phyloP scores from a whole-genome alignment of 2,888 invertebrate genomes.

The Netelia inedita region DNA sequence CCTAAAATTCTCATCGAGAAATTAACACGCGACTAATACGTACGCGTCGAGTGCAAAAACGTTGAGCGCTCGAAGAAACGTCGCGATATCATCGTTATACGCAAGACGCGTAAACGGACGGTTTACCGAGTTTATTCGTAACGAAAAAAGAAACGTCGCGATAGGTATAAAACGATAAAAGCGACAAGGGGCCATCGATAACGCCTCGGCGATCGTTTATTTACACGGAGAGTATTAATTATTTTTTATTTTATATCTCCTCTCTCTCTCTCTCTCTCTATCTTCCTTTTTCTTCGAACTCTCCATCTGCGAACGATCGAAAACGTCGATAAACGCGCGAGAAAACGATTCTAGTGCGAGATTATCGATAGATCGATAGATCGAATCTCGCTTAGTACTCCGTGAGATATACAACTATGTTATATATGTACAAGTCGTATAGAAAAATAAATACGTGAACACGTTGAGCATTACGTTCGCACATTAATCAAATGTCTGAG shows the following conservation, averaged over 20 bases:
- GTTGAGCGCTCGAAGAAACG: no score
- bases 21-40: no score
- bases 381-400: slow-evolving; percentile 2
- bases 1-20: no score
- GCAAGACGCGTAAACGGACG: no score
- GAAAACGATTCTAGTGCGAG: not conserved
- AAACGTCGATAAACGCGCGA: not conserved
- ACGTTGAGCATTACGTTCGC: slow-evolving; percentile 53
- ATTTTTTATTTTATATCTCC: slow-evolving; percentile 1
- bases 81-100: no score
- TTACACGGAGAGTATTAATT: slow-evolving; percentile 12
- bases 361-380: not conserved
- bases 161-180: no score
- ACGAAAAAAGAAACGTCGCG: no score
- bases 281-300: not conserved
- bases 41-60: no score
- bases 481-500: slow-evolving; percentile 58
- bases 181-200: no score
- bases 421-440: not conserved
- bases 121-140: no score
- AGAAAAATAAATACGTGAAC: slow-evolving; percentile 9
- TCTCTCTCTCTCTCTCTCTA: not conserved
- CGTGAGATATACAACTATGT: slow-evolving; percentile 6
- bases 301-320: not conserved
- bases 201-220: slow-evolving; percentile 16